These are phyloP conservation scores for Tetheella fluctuosa DNA, from an alignment of 2,888 invertebrate species.

Conservation along the genomic window DNA sequence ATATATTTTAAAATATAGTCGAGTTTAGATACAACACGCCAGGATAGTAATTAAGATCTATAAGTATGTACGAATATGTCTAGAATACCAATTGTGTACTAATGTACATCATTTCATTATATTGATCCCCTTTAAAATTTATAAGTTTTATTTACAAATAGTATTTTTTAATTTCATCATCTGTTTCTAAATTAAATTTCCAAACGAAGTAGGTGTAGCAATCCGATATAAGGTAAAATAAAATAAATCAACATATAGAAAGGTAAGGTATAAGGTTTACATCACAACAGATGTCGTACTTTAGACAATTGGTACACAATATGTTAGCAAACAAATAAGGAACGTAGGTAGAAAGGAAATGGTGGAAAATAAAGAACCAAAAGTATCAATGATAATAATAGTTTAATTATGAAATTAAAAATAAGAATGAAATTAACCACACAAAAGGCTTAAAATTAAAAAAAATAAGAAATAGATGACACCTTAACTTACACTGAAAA, in stretches of 20 bases:
- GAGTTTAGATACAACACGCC: constrained; percentile 59
- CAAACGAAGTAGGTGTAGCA: constrained; percentile 34
- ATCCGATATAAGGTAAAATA: constrained; percentile 14
- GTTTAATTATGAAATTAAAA: constrained; percentile 83
- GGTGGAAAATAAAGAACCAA: constrained; percentile 75
- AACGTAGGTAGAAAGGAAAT: constrained; percentile 56
- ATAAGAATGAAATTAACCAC: constrained; percentile 83
- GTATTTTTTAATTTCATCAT: constrained; percentile 59
- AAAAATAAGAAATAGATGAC: constrained; percentile 69
- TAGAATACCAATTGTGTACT: constrained; percentile 82
- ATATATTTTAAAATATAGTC: constrained; percentile 60
- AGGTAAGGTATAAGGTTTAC: constrained; percentile 23
- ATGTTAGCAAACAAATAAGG: constrained; percentile 49
- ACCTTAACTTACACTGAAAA: constrained; percentile 59
- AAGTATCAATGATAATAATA: constrained; percentile 79
- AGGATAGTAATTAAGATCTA: constrained; percentile 77
- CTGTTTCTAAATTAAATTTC: constrained; percentile 53
- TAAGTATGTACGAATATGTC: constrained; percentile 76
- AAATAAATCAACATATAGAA: not conserved
- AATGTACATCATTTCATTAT: constrained; percentile 79
- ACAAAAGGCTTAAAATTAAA: constrained; percentile 80
- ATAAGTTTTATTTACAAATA: constrained; percentile 82
- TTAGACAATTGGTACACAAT: constrained; percentile 68
- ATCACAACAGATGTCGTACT: constrained; percentile 40
- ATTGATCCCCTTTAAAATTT: constrained; percentile 83